Conservation (phyloP, 1,140 invertebrate species). For the Augochlora pura region DNA sequence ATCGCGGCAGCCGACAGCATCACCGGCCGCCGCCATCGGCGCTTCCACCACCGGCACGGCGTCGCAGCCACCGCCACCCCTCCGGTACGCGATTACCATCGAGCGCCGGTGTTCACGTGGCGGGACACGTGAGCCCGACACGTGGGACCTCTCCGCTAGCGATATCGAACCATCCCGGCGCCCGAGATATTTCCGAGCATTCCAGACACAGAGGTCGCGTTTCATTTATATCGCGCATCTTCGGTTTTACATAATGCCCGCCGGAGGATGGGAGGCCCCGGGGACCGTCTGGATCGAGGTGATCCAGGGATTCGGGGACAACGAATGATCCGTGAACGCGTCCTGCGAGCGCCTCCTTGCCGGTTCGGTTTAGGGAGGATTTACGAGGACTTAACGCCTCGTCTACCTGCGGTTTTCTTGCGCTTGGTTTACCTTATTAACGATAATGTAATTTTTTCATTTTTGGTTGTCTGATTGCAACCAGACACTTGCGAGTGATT, state of each 20-base stretch:
- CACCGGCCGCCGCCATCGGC: background rate
- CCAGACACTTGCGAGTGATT: too few species aligned
- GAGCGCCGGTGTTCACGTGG: constrained; percentile 22
- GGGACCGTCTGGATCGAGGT: too few species aligned
- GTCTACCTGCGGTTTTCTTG: too few species aligned
- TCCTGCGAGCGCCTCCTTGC: too few species aligned
- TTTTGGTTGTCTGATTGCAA: too few species aligned
- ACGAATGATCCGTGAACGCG: too few species aligned
- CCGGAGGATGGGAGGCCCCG: too few species aligned
- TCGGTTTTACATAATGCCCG: background rate
- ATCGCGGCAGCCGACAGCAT: background rate
- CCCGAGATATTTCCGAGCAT: constrained; percentile 25
- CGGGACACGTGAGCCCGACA: constrained; percentile 30
- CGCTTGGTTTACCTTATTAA: too few species aligned
- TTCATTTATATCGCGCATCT: background rate
- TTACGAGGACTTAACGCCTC: too few species aligned
- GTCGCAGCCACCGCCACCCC: background rate
- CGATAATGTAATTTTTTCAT: too few species aligned
- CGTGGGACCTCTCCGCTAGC: constrained; percentile 19
- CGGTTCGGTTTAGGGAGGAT: too few species aligned
- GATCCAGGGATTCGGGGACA: too few species aligned
- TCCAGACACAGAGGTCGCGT: background rate
- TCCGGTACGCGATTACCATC: constrained; percentile 23
- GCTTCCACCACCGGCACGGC: background rate
- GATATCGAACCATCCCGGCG: constrained; percentile 37